Conservation (phyloP, 2,888 invertebrate species). For the Peribatodes rhomboidaria region DNA sequence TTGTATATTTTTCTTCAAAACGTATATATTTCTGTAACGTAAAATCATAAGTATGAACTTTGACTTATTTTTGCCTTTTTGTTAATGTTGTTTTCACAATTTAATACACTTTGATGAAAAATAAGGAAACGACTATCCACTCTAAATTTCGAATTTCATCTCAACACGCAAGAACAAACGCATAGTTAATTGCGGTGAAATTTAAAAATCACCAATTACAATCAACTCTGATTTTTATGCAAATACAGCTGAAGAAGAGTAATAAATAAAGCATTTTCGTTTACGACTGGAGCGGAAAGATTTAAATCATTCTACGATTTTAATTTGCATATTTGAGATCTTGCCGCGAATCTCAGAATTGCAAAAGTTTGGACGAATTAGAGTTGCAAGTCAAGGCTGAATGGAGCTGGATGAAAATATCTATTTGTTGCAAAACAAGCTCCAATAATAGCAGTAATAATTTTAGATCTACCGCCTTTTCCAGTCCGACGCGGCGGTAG, state of each 20-base stretch:
- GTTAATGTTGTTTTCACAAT: too few relatives aligned
- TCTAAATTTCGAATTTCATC: too few relatives aligned
- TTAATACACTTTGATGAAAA: too few relatives aligned
- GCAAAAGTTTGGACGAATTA: slow-evolving; percentile 8
- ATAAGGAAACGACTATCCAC: too few relatives aligned
- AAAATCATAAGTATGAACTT: too few relatives aligned
- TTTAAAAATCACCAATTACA: slow-evolving; percentile 2
- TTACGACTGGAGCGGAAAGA: slow-evolving; percentile 20
- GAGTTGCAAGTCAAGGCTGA: background rate
- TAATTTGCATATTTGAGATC: slow-evolving; percentile 54
- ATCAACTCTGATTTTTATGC: slow-evolving; percentile 9
- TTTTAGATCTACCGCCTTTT: too few relatives aligned
- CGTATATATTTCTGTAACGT: too few relatives aligned
- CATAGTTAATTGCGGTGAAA: too few relatives aligned
- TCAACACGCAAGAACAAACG: too few relatives aligned
- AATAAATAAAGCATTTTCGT: background rate
- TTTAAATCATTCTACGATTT: slow-evolving; percentile 49
- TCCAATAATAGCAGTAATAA: background rate
- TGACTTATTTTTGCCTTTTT: too few relatives aligned
- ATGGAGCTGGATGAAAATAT: background rate
- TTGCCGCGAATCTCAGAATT: slow-evolving; percentile 7
- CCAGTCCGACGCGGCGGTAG: too few relatives aligned
- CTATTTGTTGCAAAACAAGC: background rate
- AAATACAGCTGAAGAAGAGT: slow-evolving; percentile 2
- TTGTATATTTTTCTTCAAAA: too few relatives aligned